A percentile compares a stretch with the other conserved stretches of the same genome.
These are phyloP conservation scores for Drosophila incognita DNA, from an alignment of 2,888 invertebrate species.

Conservation along the genomic window DNA sequence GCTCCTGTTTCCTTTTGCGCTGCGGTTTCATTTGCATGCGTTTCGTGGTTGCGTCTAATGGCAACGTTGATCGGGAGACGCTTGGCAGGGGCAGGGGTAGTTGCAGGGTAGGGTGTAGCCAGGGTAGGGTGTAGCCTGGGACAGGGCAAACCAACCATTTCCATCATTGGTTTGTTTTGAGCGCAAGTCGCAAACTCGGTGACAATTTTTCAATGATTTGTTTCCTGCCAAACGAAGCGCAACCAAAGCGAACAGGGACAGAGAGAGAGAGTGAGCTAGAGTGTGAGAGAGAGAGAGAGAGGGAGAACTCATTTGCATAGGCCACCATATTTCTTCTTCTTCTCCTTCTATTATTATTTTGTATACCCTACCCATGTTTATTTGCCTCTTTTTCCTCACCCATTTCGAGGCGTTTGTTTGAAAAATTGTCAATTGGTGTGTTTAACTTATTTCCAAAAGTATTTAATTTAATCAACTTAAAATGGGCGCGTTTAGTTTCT, in stretches of 20 bases:
- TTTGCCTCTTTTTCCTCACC: neutral
- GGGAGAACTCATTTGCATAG: constrained; percentile 75
- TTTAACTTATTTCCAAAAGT: constrained; percentile 32
- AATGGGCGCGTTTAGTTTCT: constrained; percentile 51
- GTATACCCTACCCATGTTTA: neutral
- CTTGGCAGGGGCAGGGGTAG: neutral
- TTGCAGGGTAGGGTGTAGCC: neutral
- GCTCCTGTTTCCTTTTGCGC: constrained; percentile 21
- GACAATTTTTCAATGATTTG: constrained; percentile 84
- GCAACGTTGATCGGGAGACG: constrained; percentile 25
- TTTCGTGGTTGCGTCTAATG: constrained; percentile 75
- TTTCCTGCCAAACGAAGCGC: constrained; percentile 42
- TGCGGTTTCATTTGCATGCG: constrained; percentile 81
- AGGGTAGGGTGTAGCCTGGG: neutral
- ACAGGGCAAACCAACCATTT: neutral
- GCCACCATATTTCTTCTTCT: constrained; percentile 66
- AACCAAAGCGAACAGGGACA: constrained; percentile 17
- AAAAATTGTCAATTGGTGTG: constrained; percentile 60
- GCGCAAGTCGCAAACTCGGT: constrained; percentile 72
- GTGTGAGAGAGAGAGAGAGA: neutral
- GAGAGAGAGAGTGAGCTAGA: constrained; percentile 9
- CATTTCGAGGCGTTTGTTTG: constrained; percentile 22
- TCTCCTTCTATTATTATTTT: neutral
- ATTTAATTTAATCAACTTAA: constrained; percentile 62
- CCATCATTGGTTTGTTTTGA: constrained; percentile 32